phyloP scores from a whole-genome alignment of 2,888 invertebrate genomes.

The Lumbricus terrestris region DNA sequence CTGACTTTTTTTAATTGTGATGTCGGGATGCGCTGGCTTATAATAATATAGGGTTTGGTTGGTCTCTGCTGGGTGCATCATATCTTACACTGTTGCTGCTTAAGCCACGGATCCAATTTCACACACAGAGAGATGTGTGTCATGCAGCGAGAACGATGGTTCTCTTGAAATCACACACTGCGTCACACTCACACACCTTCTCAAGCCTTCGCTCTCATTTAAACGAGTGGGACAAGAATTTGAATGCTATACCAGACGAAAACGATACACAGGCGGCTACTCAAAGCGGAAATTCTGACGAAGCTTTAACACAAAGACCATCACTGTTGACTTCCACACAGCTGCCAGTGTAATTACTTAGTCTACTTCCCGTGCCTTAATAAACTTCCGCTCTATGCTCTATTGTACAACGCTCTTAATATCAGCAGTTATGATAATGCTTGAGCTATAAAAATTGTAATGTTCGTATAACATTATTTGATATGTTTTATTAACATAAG shows the following conservation, averaged over 20 bases:
- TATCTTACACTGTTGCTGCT: background rate
- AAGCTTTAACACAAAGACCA: background rate
- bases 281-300: background rate
- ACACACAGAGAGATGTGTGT: background rate
- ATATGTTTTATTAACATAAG: too few relatives aligned
- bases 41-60: background rate
- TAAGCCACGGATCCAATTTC: background rate
- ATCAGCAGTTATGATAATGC: too few relatives aligned
- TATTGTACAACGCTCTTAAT: too few relatives aligned
- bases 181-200: background rate
- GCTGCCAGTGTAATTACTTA: background rate
- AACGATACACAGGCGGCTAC: background rate
- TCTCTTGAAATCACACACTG: background rate
- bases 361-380: too few relatives aligned
- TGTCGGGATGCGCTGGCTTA: background rate
- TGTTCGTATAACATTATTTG: too few relatives aligned
- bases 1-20: background rate
- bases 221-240: background rate
- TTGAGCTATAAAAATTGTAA: too few relatives aligned
- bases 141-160: background rate
- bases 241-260: background rate
- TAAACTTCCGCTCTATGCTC: too few relatives aligned
- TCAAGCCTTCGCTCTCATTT: background rate
- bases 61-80: background rate
- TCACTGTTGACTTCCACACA: too few relatives aligned